phyloP scores from a whole-genome alignment of 2,797 vertebrate species.

The Sebastes goodei region DNA sequence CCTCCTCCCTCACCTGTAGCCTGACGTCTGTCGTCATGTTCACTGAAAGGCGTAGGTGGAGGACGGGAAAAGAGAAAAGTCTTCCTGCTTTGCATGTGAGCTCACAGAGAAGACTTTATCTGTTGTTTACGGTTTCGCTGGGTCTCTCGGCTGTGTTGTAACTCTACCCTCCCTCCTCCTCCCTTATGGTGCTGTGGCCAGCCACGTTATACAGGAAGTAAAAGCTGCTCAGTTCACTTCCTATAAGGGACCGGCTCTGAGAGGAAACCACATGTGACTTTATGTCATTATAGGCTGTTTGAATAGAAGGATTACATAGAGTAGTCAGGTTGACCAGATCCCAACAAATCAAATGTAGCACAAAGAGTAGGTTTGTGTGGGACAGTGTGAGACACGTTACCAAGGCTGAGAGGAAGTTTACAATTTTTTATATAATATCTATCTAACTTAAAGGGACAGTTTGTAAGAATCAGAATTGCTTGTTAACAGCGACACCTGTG shows the following conservation, averaged over 20 bases:
- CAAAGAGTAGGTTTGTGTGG: no score
- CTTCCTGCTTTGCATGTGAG: not conserved
- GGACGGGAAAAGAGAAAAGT: not conserved
- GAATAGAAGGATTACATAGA: no score
- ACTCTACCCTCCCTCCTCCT: no score
- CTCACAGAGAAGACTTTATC: not conserved
- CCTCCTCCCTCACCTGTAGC: not conserved
- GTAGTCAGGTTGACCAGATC: no score
- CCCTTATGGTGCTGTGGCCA: fast-evolving
- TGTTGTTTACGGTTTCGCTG: constrained; percentile 44
- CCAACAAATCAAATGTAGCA: no score
- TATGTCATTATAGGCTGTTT: not conserved
- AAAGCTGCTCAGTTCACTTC: not conserved
- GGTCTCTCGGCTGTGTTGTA: not conserved
- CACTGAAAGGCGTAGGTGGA: not conserved
- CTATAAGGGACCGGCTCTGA: not conserved
- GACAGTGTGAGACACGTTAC: no score
- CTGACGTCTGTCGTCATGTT: not conserved
- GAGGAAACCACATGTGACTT: not conserved
- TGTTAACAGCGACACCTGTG: no score
- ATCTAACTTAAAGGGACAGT: no score
- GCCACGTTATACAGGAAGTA: constrained; percentile 24
- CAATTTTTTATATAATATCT: no score
- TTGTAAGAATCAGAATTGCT: no score
- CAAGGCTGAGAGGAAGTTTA: no score